These are phyloP conservation scores for Phacellophora camtschatica DNA, from an alignment of 30 jellyfish, hydroid and myxozoan species.

Conservation along the genomic window DNA sequence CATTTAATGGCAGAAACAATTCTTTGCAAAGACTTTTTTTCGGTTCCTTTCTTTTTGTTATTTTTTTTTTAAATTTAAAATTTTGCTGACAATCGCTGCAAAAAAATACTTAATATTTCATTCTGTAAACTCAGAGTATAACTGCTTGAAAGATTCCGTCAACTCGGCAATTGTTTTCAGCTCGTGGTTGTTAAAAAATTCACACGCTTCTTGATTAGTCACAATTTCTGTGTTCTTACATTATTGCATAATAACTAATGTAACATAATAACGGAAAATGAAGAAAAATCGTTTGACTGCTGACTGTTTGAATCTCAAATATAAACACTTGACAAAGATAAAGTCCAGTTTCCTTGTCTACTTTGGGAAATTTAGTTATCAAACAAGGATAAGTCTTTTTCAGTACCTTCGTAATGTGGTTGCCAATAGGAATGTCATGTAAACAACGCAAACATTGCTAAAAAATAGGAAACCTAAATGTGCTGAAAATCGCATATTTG, in stretches of 20 bases:
- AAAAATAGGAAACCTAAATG: too few species aligned
- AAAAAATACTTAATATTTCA: background rate
- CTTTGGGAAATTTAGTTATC: background rate
- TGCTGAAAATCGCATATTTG: too few species aligned
- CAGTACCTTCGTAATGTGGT: background rate
- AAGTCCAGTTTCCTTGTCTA: background rate
- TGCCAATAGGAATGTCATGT: background rate
- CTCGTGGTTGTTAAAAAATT: background rate
- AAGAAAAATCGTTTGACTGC: background rate
- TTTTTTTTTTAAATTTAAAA: background rate
- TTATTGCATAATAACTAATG: background rate
- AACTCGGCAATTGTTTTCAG: background rate
- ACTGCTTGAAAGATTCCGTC: background rate
- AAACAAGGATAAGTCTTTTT: background rate
- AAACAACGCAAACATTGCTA: too few species aligned
- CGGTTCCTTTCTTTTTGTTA: background rate
- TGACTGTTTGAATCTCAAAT: background rate
- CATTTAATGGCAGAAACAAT: background rate
- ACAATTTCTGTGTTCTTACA: background rate
- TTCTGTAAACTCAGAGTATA: background rate
- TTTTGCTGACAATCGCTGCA: conserved; percentile 4
- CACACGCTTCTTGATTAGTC: background rate
- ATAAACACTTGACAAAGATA: background rate
- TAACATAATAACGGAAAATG: background rate
- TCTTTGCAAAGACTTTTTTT: background rate